Evolutionary conservation across 1,140 invertebrate species (phyloP), one percentile per base, ranked within the genome.

Genomic region (Lepeophtheirus salmonis): DNA sequence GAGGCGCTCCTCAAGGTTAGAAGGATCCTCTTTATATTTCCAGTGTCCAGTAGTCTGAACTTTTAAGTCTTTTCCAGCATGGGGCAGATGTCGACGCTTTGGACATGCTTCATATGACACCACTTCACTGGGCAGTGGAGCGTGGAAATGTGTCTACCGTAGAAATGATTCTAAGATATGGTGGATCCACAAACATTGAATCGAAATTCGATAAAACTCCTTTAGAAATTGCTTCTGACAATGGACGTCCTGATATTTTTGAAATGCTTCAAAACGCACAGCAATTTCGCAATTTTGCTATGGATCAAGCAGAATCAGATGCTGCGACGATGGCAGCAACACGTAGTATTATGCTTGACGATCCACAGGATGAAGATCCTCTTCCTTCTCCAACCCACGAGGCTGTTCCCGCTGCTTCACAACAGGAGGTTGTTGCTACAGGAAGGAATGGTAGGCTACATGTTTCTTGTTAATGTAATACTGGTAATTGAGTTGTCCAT

Each of bases 41-140:
- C n/a, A n/a, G n/a, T n/a, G n/a, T n/a, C n/a, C n/a, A n/a, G n/a
- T n/a, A n/a, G n/a, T n/a, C n/a, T n/a, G n/a, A n/a, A n/a, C n/a
- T n/a, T n/a, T n/a, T n/a, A n/a, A n/a, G n/a, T n/a, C n/a, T n/a
- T n/a, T n/a, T n/a, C n/a, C n/a, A n/a, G n/a, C n/a, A n/a, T n/a
- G n/a, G n/a, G 23, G 83, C 83, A 24, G 82, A 86, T 67, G 77
- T 86, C 18, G 75, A 89, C 67, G 77, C 80, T 50, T 79, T 76
- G 70, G 89, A 94, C 73, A 88, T 92, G 84, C 72, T 94, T 23
- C 80, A 80, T 68, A 94, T 92, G 89, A 92, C 89, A 21, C 87
- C 89, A 23, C 74, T 96, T 20, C 89, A 95, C 74, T 95, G 89
- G 90, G 88, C 89, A 10, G 84, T 84, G 52, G 87, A 91, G 72